phyloP scores from a whole-genome alignment of 1,140 invertebrate genomes.

The Palaemon carinicauda region DNA sequence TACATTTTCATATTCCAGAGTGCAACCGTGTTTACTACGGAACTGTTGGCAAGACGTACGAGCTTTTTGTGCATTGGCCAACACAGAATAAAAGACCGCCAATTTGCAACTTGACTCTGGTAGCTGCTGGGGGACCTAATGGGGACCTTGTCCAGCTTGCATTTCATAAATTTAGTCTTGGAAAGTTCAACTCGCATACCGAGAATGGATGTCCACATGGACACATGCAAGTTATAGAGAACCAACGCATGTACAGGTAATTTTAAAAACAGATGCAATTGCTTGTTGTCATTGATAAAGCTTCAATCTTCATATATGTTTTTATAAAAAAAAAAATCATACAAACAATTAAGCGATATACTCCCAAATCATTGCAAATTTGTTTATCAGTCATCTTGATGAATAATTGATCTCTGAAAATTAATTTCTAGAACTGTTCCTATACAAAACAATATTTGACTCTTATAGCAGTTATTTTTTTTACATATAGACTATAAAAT shows the following conservation, averaged over 20 bases:
- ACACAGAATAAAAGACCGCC: constrained; percentile 78
- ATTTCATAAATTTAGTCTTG: constrained; percentile 39
- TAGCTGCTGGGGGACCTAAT: constrained; percentile 81
- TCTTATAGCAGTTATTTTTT: not conserved
- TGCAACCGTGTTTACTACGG: constrained; percentile 84
- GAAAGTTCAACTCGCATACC: constrained; percentile 36
- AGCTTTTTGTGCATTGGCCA: constrained; percentile 75
- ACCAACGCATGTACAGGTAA: constrained; percentile 45
- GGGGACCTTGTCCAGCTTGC: constrained; percentile 84
- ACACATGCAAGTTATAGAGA: constrained; percentile 45
- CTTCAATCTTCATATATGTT: no score
- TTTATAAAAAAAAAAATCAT: no score
- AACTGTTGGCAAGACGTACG: constrained; percentile 79
- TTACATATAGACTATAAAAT: no score
- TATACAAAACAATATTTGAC: not conserved
- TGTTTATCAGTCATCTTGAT: no score
- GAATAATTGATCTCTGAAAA: not conserved
- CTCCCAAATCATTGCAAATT: no score
- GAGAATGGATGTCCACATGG: constrained; percentile 52
- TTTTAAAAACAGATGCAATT: not conserved
- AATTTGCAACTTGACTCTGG: constrained; percentile 86
- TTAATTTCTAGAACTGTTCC: not conserved
- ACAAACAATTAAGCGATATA: no score
- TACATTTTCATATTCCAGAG: constrained; percentile 68
- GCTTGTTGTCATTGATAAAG: no score